Conservation (phyloP, 2,888 invertebrate genomes). For the Andrena minutula region DNA sequence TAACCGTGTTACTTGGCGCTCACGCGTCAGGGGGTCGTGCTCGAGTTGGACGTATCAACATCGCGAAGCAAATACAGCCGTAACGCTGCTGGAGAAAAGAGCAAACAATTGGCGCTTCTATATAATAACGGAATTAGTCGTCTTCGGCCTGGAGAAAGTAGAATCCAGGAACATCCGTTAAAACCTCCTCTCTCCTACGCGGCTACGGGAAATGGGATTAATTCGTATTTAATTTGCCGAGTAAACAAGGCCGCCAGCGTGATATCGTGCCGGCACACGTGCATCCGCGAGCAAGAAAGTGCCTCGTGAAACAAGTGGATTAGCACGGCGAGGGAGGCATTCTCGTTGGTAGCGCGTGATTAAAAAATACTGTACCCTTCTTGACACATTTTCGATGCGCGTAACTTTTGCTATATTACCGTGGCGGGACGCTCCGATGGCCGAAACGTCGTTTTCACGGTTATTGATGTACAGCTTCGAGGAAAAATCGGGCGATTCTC, state of each 20-base stretch:
- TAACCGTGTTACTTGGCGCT: conserved; percentile 26
- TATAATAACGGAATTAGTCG: conserved; percentile 26
- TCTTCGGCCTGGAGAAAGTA: conserved; percentile 14
- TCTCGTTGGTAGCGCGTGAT: conserved; percentile 1
- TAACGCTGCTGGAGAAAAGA: conserved; percentile 11
- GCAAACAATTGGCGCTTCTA: neutral
- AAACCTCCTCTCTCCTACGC: conserved; percentile 20
- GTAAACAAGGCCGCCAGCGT: conserved; percentile 44
- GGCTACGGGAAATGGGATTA: conserved; percentile 38
- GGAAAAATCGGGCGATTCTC: conserved; percentile 20
- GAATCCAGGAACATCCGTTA: conserved; percentile 24
- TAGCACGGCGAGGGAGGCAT: neutral
- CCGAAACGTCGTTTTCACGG: neutral
- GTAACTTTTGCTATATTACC: neutral
- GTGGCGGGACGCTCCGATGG: neutral
- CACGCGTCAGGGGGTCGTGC: conserved; percentile 12
- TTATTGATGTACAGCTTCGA: conserved; percentile 3
- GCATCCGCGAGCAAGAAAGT: conserved; percentile 17
- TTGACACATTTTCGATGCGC: neutral
- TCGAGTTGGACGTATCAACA: conserved; percentile 24
- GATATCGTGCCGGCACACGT: conserved; percentile 23
- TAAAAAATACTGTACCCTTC: neutral
- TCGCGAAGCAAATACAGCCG: conserved; percentile 7
- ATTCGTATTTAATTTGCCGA: conserved; percentile 52
- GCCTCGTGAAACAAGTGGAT: conserved; percentile 24